These are phyloP conservation scores for Myzus persicae DNA, from an alignment of 1,140 invertebrate species.

Conservation along the genomic window DNA sequence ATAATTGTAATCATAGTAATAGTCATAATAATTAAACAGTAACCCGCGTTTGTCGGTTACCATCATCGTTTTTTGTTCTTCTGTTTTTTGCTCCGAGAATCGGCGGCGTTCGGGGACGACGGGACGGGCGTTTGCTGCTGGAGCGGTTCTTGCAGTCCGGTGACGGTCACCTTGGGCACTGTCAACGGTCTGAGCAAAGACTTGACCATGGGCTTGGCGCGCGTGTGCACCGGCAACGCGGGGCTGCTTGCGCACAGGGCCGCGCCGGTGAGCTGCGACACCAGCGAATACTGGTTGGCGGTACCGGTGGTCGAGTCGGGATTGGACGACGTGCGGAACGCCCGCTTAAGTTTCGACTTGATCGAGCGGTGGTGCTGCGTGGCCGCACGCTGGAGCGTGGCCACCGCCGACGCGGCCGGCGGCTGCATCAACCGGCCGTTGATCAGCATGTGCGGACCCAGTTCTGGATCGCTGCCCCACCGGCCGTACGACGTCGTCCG, in stretches of 20 bases:
- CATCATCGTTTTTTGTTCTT: slow-evolving; percentile 53
- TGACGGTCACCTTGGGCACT: slow-evolving; percentile 70
- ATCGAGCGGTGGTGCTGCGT: slow-evolving; percentile 65
- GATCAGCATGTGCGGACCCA: slow-evolving; percentile 61
- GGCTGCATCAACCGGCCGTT: slow-evolving; percentile 61
- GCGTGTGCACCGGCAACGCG: slow-evolving; percentile 67
- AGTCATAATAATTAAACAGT: background rate
- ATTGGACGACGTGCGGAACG: slow-evolving; percentile 67
- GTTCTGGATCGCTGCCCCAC: slow-evolving; percentile 71
- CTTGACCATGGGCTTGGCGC: slow-evolving; percentile 68
- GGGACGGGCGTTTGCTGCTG: slow-evolving; percentile 5
- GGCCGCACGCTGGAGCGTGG: slow-evolving; percentile 57
- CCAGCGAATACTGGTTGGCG: slow-evolving; percentile 64
- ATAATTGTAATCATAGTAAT: background rate
- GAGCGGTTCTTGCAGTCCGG: slow-evolving; percentile 52
- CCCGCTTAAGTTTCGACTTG: slow-evolving; percentile 70
- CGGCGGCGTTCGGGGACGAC: background rate
- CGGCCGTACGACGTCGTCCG: slow-evolving; percentile 68
- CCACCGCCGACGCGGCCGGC: slow-evolving; percentile 38
- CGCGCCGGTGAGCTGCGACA: slow-evolving; percentile 71
- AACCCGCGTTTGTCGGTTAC: background rate
- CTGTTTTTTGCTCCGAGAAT: slow-evolving; percentile 35
- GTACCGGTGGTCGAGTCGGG: slow-evolving; percentile 64
- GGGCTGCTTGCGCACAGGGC: slow-evolving; percentile 72
- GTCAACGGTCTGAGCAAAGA: slow-evolving; percentile 69